phyloP scores from a whole-genome alignment of 2,888 invertebrate genomes.

The Venustoraphidia nigricollis region DNA sequence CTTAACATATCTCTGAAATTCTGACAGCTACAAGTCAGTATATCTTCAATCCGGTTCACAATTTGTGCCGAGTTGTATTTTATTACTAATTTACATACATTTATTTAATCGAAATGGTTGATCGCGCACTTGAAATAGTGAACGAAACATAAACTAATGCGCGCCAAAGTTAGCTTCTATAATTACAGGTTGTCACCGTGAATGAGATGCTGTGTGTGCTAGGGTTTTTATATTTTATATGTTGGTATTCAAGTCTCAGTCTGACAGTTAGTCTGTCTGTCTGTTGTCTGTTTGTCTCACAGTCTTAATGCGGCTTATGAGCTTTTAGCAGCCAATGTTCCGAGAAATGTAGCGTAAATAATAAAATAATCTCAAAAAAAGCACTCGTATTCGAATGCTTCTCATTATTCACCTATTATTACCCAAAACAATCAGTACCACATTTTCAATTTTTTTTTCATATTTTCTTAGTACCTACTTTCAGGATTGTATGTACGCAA shows the following conservation, averaged over 20 bases:
- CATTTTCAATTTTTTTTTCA: too few species aligned
- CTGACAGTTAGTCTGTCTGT: too few species aligned
- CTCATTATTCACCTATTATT: too few species aligned
- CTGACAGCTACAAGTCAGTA: slow-evolving; percentile 18
- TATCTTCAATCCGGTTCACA: slow-evolving; percentile 13
- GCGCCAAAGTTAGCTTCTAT: slow-evolving; percentile 15
- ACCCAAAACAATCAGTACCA: too few species aligned
- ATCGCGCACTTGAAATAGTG: slow-evolving; percentile 17
- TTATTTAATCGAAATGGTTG: slow-evolving; percentile 15
- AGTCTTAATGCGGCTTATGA: slow-evolving; percentile 15
- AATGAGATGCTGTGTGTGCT: slow-evolving; percentile 18
- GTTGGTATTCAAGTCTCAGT: slow-evolving; percentile 12
- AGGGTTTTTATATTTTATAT: slow-evolving; percentile 18
- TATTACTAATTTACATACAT: not conserved
- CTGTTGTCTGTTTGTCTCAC: too few species aligned
- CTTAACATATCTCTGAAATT: slow-evolving; percentile 17
- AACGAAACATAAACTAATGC: slow-evolving; percentile 18
- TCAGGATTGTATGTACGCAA: too few species aligned
- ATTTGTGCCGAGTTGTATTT: not conserved
- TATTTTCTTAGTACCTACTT: too few species aligned
- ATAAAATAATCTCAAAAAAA: slow-evolving; percentile 4
- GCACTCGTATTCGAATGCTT: too few species aligned
- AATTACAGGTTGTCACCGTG: slow-evolving; percentile 26
- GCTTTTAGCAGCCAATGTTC: slow-evolving; percentile 13
- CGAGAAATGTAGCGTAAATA: slow-evolving; percentile 17